phyloP scores from a whole-genome alignment of 2,888 invertebrate genomes.

The Gerosis bhagava region DNA sequence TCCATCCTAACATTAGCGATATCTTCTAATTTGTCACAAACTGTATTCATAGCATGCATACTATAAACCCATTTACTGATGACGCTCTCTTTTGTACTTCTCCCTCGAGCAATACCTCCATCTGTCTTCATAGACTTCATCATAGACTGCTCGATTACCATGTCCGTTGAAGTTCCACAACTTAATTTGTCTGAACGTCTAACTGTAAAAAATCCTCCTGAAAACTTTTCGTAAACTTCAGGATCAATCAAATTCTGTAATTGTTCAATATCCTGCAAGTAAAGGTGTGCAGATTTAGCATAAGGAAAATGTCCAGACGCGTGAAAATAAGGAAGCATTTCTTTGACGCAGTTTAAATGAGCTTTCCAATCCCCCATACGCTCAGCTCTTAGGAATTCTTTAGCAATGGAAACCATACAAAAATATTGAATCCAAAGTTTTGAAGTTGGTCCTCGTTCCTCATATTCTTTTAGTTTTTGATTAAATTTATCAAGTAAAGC shows the following conservation, averaged over 20 bases:
- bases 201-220: conserved; percentile 46
- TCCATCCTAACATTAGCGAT: conserved; percentile 43
- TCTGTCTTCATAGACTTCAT: conserved; percentile 52
- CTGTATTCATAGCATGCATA: conserved; percentile 31
- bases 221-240: conserved; percentile 43
- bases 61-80: conserved; percentile 50
- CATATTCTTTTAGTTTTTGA: conserved; percentile 34
- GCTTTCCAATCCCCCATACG: conserved; percentile 29
- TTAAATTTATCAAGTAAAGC: conserved; percentile 34
- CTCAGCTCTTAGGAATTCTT: conserved; percentile 30
- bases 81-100: conserved; percentile 51
- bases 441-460: conserved; percentile 40
- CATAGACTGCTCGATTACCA: conserved; percentile 46
- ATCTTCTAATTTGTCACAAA: conserved; percentile 44
- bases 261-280: conserved; percentile 34
- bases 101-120: conserved; percentile 42
- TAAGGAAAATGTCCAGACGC: neutral
- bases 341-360: conserved; percentile 40
- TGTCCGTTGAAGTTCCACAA: conserved; percentile 53
- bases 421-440: conserved; percentile 49
- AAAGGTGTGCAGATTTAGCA: conserved; percentile 43
- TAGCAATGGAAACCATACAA: conserved; percentile 43
- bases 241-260: conserved; percentile 32
- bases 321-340: conserved; percentile 49
- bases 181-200: conserved; percentile 50